Base-by-base conservation (phyloP, 1,140 invertebrate species). In the Armadillidium nasatum region DNA sequence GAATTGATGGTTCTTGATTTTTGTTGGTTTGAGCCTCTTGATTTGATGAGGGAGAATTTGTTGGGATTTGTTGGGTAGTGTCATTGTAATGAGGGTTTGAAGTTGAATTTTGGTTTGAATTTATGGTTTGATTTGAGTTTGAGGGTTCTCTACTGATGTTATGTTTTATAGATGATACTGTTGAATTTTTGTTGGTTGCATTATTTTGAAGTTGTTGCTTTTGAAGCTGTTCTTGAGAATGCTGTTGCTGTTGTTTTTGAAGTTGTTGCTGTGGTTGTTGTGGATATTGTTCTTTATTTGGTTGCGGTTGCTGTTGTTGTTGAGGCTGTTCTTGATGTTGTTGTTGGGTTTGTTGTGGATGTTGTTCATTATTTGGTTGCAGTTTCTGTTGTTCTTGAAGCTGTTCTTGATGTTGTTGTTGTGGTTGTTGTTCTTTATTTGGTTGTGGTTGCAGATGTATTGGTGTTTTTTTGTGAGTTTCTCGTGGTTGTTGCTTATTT, bases 371-470 rank as follows among this genome's bases (percentile, higher is more conserved):
- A 13, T 60, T 60, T 60, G 19, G 70, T 71, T 22, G 43, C 10
- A 9, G 70, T 44, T 71, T 23, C 33, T 71, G 23, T 23, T 11
- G 10, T 43, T 71, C 2, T 33, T 22, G 33, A n/a, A 43, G 44
- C 4, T 10, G 44, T 71, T 71, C n/a, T 43, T 44, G 70, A 71
- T 22, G 43, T 15, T 13, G 15, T 33, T 13, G 15, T 33, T 13
- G 15, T 43, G 15, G 23, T n/a, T 7, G 15, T 33, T 22, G 21
- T 15, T 22, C 15, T 23, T 23, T 15, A 11, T 43, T 7, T 43
- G 23, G 33, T 71, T 0, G 15, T n/a, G 11, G 44, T 80, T 78
- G 15, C 85, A 83, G 82, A 91, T 89, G 83, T 91, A 90, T 84
- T 94, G 92, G 83, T 23, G 15, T 9, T 33, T n/a, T 23, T 19